Evolutionary conservation across 2,888 invertebrate species (phyloP).

Genomic region (Macropis europaea): DNA sequence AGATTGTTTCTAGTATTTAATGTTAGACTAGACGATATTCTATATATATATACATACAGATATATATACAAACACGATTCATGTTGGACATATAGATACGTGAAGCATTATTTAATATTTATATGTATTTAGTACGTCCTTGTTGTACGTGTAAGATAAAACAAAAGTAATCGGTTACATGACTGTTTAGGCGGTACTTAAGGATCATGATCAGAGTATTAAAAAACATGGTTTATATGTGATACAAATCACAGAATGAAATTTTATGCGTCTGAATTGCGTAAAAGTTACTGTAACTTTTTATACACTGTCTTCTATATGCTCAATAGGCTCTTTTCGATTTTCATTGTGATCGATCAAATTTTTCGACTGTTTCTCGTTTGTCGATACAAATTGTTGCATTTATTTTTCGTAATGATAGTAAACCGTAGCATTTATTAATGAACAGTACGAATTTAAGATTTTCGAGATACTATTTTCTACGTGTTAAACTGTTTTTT

Average conservation of each 20-base stretch:
- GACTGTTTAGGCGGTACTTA: slow-evolving; percentile 30
- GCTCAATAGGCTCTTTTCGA: slow-evolving; percentile 22
- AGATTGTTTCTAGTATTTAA: slow-evolving; percentile 67
- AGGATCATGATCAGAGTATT: background rate
- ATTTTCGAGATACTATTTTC: slow-evolving; percentile 23
- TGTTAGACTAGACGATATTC: slow-evolving; percentile 56
- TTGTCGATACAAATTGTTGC: slow-evolving; percentile 26
- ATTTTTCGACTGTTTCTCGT: slow-evolving; percentile 10
- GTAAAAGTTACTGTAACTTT: slow-evolving; percentile 44
- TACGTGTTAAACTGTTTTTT: slow-evolving; percentile 18
- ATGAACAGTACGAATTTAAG: slow-evolving; percentile 22
- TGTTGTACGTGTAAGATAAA: slow-evolving; percentile 34
- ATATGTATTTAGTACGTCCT: slow-evolving; percentile 54
- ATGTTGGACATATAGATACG: slow-evolving; percentile 55
- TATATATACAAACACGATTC: slow-evolving; percentile 26
- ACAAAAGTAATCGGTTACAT: slow-evolving; percentile 24
- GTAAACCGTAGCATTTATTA: background rate
- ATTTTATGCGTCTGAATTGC: slow-evolving; percentile 17
- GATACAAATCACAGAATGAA: slow-evolving; percentile 22
- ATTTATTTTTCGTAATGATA: slow-evolving; percentile 36
- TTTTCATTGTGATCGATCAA: slow-evolving; percentile 10
- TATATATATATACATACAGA: slow-evolving; percentile 15
- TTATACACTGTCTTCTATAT: slow-evolving; percentile 35
- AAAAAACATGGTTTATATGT: slow-evolving; percentile 13
- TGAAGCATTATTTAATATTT: slow-evolving; percentile 62